Percentiles rank a stretch among this genome's conserved stretches.
Conservation (phyloP, 2,888 invertebrate genomes). For the Hyalella azteca region DNA sequence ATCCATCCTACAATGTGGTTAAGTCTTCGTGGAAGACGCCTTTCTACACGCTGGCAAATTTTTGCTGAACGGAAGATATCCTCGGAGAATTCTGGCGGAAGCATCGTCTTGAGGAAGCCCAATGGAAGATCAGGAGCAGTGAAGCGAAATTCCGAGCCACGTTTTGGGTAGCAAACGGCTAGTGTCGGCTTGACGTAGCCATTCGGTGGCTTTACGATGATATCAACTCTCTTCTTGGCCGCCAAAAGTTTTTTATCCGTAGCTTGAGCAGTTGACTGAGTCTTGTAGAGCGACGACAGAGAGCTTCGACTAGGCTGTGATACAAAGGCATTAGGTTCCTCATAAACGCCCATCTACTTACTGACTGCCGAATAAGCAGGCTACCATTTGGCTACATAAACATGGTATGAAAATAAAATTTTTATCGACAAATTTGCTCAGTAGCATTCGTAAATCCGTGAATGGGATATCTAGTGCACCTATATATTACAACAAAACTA, state of each 20-base stretch:
- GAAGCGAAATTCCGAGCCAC: conserved; percentile 30
- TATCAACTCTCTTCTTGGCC: conserved; percentile 23
- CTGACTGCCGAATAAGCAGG: too few relatives aligned
- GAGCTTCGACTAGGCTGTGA: too few relatives aligned
- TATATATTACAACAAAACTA: too few relatives aligned
- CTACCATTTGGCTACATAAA: too few relatives aligned
- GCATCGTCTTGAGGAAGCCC: conserved; percentile 29
- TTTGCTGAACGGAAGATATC: conserved; percentile 34
- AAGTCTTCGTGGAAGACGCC: conserved; percentile 26
- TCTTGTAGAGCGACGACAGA: too few relatives aligned
- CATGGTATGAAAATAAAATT: too few relatives aligned
- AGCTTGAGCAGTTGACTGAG: not conserved
- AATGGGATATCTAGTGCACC: too few relatives aligned
- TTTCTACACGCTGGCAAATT: conserved; percentile 13
- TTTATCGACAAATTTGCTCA: too few relatives aligned
- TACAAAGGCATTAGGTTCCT: too few relatives aligned
- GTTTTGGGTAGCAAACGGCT: conserved; percentile 30
- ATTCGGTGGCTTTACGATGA: conserved; percentile 5
- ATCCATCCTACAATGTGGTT: conserved; percentile 32
- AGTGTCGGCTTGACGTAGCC: conserved; percentile 32
- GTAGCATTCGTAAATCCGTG: too few relatives aligned
- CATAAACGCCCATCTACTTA: too few relatives aligned
- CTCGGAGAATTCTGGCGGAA: conserved; percentile 22
- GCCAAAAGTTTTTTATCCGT: not conserved
- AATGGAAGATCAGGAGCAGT: conserved; percentile 32